Evolutionary conservation across 2,888 invertebrate genomes (phyloP).

Genomic region (Apocheima hispidaria): DNA sequence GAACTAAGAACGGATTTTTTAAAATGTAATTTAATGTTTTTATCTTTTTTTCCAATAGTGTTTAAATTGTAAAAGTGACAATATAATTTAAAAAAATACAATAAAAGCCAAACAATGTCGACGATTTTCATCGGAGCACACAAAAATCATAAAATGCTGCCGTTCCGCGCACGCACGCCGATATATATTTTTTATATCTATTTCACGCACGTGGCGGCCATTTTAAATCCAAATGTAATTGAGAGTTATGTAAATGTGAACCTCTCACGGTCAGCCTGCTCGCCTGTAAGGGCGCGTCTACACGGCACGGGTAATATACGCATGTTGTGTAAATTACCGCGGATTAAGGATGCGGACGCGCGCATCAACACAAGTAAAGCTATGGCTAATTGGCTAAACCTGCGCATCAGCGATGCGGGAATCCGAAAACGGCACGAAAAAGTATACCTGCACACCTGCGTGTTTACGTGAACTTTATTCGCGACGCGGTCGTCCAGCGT

Average conservation of each 20-base stretch:
- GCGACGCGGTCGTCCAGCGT: too few relatives aligned
- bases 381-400: too few relatives aligned
- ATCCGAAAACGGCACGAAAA: too few relatives aligned
- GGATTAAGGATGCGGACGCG: too few relatives aligned
- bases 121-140: constrained; percentile 45
- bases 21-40: too few relatives aligned
- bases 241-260: constrained; percentile 64
- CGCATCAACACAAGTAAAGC: neutral
- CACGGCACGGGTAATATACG: neutral
- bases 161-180: constrained; percentile 48
- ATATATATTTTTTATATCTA: constrained; percentile 61
- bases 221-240: constrained; percentile 69
- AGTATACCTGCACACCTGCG: too few relatives aligned
- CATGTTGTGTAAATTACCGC: neutral
- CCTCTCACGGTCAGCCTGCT: constrained; percentile 42
- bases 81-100: neutral
- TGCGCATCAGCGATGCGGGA: too few relatives aligned
- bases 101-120: neutral
- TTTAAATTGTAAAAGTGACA: too few relatives aligned
- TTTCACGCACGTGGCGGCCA: constrained; percentile 64
- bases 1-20: too few relatives aligned
- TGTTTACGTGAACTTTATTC: too few relatives aligned
- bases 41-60: too few relatives aligned
- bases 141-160: constrained; percentile 54
- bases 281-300: constrained; percentile 6